phyloP scores from a whole-genome alignment of 2,888 invertebrate genomes.

The Halocaridina rubra region DNA sequence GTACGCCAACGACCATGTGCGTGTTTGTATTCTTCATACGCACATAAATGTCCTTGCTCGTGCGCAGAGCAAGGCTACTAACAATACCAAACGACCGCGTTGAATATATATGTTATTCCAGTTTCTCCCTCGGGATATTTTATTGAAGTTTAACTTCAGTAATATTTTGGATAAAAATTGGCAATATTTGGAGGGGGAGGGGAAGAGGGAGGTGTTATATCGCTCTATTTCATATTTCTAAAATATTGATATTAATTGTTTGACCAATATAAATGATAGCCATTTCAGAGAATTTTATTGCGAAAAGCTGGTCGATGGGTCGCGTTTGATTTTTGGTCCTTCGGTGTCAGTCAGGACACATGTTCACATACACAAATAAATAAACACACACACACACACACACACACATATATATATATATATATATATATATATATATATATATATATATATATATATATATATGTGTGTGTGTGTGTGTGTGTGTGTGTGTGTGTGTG shows the following conservation, averaged over 20 bases:
- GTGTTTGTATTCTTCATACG: too few relatives aligned
- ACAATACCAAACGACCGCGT: not conserved
- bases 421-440: constrained; percentile 11
- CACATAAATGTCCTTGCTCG: too few relatives aligned
- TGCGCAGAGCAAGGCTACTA: too few relatives aligned
- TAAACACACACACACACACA: not conserved
- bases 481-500: not conserved
- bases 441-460: constrained; percentile 8
- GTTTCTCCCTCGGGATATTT: not conserved
- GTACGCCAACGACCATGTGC: not conserved
- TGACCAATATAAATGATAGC: not conserved
- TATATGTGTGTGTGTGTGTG: not conserved
- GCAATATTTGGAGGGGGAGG: not conserved
- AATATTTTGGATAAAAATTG: not conserved
- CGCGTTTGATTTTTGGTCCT: not conserved
- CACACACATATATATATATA: not conserved
- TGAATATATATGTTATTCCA: not conserved
- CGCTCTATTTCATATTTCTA: not conserved
- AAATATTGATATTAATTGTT: not conserved
- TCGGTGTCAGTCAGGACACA: not conserved
- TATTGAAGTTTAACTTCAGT: not conserved
- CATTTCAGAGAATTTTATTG: not conserved
- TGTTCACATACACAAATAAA: not conserved
- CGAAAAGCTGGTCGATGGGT: not conserved
- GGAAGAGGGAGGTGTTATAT: not conserved